Base-by-base conservation (phyloP, 1,140 invertebrate species). In the Conus betulinus region DNA sequence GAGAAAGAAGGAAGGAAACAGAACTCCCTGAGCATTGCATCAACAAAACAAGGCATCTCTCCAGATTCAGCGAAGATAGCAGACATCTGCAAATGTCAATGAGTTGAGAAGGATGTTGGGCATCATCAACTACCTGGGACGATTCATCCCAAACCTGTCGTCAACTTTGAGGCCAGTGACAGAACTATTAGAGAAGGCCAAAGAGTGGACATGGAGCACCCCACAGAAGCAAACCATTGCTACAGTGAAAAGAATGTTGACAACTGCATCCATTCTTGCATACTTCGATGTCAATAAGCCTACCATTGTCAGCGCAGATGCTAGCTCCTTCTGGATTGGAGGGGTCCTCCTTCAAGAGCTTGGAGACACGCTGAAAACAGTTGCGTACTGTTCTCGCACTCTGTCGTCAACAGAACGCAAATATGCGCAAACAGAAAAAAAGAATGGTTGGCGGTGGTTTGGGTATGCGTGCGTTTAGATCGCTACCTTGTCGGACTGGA, bases 381-480 rank as follows among this genome's bases (percentile, higher is more conserved):
- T 95, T 71, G 93, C 93, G 13, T 96, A 92, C 91, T 95, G 93
- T n/a, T 96, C 96, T 89, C 8, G 94, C 55, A 94, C 93, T 7
- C 90, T 96, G 27, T 94, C 92, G 13, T 76, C 92, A 51, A 91
- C 95, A 13, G 95, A 96, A 90, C 88, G 92, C 89, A 95, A 94
- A 76, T 96, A 96, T 83, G 91, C 94, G 17, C 95, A n/a, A 96
- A 39, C 88, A 95, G 96, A 96, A 97, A 76, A 96, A 95, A 91
- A 96, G 97, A 93, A 95, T 39, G 8, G 90, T 96, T 39, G 39
- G 39, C 39, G 27, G 95, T 95, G 11, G 93, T 96, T 20, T 96
- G 94, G 93, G 95, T 94, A 5, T 94, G 96, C n/a, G 93, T 94
- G 84, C 95, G 95, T 91, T 96, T 96, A 92, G 91, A 95, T n/a